Conservation (phyloP, 2,113 vertebrate species). For the Eclectus roratus region DNA sequence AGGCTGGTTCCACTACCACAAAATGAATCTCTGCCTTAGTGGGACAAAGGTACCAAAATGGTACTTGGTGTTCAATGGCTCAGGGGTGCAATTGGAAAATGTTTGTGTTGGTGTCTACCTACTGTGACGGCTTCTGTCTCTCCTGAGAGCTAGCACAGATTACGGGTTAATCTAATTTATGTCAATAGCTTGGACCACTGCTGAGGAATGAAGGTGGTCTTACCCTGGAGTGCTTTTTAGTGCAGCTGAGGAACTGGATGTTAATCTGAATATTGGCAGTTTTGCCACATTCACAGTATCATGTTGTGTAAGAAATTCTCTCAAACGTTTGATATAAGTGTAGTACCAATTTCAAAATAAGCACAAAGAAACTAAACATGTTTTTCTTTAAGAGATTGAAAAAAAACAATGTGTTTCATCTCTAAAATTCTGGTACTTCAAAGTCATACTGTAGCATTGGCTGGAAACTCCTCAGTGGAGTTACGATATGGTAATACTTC, state of each 20-base stretch:
- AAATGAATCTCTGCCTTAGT: background rate
- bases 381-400: background rate
- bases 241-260: background rate
- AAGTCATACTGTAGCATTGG: background rate
- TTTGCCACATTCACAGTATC: background rate
- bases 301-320: background rate
- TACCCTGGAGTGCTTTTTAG: background rate
- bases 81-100: background rate
- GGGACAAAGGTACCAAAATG: background rate
- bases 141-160: background rate
- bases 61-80: background rate
- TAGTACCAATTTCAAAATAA: background rate
- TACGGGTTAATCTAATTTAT: background rate
- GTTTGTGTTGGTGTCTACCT: background rate
- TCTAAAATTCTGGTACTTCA: background rate
- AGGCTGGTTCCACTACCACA: background rate
- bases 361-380: background rate
- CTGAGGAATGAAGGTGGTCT: background rate
- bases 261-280: background rate
- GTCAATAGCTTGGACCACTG: background rate
- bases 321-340: background rate
- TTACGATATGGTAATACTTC: background rate
- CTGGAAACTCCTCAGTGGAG: background rate
- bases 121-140: rapidly evolving
- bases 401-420: background rate